phyloP scores from a whole-genome alignment of 2,888 invertebrate species.

The Netelia melanura region DNA sequence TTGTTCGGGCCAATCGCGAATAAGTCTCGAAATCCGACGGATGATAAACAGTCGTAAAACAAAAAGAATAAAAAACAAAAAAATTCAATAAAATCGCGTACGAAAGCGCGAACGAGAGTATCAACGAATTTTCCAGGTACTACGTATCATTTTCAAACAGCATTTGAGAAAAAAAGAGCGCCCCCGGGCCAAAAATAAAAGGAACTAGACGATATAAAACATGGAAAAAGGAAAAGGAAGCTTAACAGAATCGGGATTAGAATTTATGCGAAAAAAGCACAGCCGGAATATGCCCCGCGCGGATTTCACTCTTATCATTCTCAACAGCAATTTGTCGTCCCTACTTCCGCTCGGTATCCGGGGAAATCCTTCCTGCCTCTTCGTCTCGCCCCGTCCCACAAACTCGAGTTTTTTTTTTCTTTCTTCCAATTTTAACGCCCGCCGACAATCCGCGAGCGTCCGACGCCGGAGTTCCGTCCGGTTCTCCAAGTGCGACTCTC shows the following conservation, averaged over 20 bases:
- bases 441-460: constrained; percentile 37
- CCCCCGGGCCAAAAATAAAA: neutral
- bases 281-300: neutral
- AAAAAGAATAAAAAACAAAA: neutral
- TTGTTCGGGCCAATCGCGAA: neutral
- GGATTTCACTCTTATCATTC: constrained; percentile 39
- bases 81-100: neutral
- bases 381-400: neutral
- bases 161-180: neutral
- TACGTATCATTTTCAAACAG: constrained; percentile 16
- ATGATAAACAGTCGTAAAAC: neutral
- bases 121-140: neutral
- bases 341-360: constrained; percentile 9
- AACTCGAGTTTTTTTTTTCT: neutral
- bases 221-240: neutral
- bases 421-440: constrained; percentile 41
- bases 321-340: constrained; percentile 48
- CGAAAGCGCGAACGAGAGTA: neutral
- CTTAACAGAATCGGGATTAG: neutral
- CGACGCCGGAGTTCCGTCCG: constrained; percentile 35
- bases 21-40: neutral
- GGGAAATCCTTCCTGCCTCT: constrained; percentile 40
- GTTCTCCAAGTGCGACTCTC: constrained; percentile 27
- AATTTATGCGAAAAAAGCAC: constrained; percentile 36
- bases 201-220: neutral